Percentiles rank a stretch among this genome's conserved stretches.
phyloP scores from a whole-genome alignment of 2,797 vertebrate genomes.

The Anguilla anguilla region DNA sequence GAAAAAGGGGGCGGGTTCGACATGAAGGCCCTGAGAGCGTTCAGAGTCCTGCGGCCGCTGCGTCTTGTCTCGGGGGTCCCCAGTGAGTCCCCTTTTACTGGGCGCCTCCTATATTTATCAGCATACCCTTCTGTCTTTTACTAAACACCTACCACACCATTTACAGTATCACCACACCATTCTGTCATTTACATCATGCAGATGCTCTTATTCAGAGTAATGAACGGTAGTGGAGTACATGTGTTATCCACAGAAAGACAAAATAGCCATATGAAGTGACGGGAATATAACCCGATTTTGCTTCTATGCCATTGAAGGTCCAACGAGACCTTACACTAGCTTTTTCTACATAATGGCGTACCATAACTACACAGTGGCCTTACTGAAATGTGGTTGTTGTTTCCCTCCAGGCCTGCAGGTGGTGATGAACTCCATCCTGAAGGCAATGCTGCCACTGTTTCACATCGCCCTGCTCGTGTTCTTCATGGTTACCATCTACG shows the following conservation, averaged over 20 bases:
- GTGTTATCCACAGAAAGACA: not conserved
- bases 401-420: constrained; percentile 85
- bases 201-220: not conserved
- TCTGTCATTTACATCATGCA: no score
- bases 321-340: not conserved
- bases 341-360: not conserved
- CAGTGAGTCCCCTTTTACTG: constrained; percentile 71
- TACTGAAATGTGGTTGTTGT: constrained; percentile 28
- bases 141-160: no score
- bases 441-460: constrained; percentile 89
- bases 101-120: not conserved
- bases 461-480: constrained; percentile 89
- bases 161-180: no score
- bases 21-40: constrained; percentile 90
- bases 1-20: constrained; percentile 87
- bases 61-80: constrained; percentile 92
- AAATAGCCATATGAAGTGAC: not conserved
- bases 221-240: not conserved
- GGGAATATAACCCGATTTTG: not conserved
- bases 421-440: constrained; percentile 92
- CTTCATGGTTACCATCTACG: constrained; percentile 94
- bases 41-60: constrained; percentile 87
- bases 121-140: not conserved
- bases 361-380: not conserved
- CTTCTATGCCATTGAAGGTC: not conserved